Evolutionary conservation across 2,797 vertebrate genomes (phyloP).

Genomic region (Lepidocolaptes lacrymiger): DNA sequence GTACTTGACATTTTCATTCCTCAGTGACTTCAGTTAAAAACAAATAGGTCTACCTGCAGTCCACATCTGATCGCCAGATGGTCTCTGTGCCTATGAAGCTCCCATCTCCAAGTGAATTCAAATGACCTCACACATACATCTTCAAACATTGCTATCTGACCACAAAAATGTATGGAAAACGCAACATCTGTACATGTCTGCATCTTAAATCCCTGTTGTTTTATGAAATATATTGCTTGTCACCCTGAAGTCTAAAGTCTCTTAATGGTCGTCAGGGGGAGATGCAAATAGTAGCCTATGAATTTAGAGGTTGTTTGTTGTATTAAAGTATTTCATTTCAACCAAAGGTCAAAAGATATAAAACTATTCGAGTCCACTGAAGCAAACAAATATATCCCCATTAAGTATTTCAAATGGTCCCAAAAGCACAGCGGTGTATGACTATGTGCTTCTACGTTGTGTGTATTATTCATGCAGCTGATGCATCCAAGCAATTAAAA

Average conservation of each 20-base stretch:
- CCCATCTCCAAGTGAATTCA: conserved; percentile 64
- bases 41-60: conserved; percentile 72
- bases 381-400: conserved; percentile 51
- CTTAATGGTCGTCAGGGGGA: conserved; percentile 53
- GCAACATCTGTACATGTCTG: conserved; percentile 69
- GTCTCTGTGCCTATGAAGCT: conserved; percentile 41
- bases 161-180: conserved; percentile 66
- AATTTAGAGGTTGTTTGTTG: conserved; percentile 12
- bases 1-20: conserved; percentile 74
- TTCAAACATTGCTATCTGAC: conserved; percentile 74
- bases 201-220: conserved; percentile 68
- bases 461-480: background rate
- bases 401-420: conserved; percentile 66
- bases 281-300: conserved; percentile 58
- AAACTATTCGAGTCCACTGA: conserved; percentile 58
- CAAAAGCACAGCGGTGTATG: background rate
- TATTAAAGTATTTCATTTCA: conserved; percentile 5
- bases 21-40: conserved; percentile 50
- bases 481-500: conserved; percentile 34
- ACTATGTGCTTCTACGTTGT: background rate
- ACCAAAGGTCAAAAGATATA: conserved; percentile 56
- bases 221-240: conserved; percentile 72
- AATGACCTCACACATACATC: conserved; percentile 77
- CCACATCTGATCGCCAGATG: conserved; percentile 78
- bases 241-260: conserved; percentile 49